Percentiles rank a stretch among this genome's conserved stretches.
These are phyloP conservation scores for Leptatherina wallacei DNA, from an alignment of 2,797 vertebrate species.

Conservation along the genomic window DNA sequence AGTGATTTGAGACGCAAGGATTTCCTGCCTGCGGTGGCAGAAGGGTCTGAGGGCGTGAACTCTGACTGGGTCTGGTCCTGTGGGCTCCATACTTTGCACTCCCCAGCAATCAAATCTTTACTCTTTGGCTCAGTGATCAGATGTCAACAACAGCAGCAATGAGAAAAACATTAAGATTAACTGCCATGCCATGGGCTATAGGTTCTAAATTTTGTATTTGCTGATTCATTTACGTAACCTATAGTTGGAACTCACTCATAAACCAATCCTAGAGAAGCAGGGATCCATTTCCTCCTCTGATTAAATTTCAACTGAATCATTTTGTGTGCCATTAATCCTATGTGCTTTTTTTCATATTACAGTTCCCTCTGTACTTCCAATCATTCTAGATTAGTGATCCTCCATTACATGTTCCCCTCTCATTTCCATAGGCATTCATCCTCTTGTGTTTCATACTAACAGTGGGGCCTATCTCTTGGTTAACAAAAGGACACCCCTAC, in stretches of 20 bases:
- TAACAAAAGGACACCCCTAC: slow-evolving; percentile 61
- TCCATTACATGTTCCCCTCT: slow-evolving; percentile 56
- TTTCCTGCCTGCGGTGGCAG: neutral
- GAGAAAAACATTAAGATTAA: slow-evolving; percentile 20
- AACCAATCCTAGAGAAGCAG: slow-evolving; percentile 37
- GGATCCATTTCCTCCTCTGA: slow-evolving; percentile 54
- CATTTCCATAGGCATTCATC: slow-evolving; percentile 66
- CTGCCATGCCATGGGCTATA: neutral
- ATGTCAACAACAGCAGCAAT: slow-evolving; percentile 9
- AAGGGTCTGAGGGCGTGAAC: slow-evolving; percentile 10
- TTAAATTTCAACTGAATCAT: slow-evolving; percentile 61
- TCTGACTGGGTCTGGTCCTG: slow-evolving; percentile 11
- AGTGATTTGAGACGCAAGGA: slow-evolving; percentile 34
- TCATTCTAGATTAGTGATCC: slow-evolving; percentile 65
- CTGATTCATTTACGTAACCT: slow-evolving; percentile 46
- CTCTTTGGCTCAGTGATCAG: slow-evolving; percentile 19
- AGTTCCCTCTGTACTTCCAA: slow-evolving; percentile 49
- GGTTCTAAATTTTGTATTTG: slow-evolving; percentile 15
- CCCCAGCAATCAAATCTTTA: slow-evolving; percentile 17
- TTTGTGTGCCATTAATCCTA: slow-evolving; percentile 62
- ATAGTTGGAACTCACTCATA: slow-evolving; percentile 30
- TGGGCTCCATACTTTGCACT: slow-evolving; percentile 4
- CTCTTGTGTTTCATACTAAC: slow-evolving; percentile 48
- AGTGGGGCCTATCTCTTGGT: slow-evolving; percentile 43
- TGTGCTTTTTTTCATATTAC: slow-evolving; percentile 50